Evolutionary conservation across 1,140 invertebrate genomes (phyloP).

Genomic region (Musca vetustissima): DNA sequence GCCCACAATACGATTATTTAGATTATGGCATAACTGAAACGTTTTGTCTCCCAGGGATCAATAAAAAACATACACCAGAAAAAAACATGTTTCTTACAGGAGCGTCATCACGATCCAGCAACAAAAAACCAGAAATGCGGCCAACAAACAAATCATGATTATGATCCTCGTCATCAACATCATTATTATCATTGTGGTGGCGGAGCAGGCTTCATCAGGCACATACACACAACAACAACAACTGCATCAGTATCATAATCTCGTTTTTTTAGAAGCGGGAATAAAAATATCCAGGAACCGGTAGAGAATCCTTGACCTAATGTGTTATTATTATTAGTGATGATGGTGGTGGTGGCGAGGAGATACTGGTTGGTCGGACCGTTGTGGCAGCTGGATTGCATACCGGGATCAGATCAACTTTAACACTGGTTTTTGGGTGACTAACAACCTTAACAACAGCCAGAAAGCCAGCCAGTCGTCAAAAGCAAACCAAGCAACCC

Average conservation of each 20-base stretch:
- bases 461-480: too few relatives aligned
- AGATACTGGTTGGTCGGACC: not conserved
- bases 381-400: not conserved
- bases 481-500: too few relatives aligned
- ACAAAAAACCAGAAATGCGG: slow-evolving; percentile 25
- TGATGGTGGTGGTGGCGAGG: not conserved
- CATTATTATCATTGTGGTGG: too few relatives aligned
- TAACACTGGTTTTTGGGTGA: too few relatives aligned
- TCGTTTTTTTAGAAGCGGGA: slow-evolving; percentile 29
- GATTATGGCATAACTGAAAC: too few relatives aligned
- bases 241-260: slow-evolving; percentile 27
- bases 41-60: too few relatives aligned
- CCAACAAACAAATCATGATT: slow-evolving; percentile 20
- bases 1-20: too few relatives aligned
- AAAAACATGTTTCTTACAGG: slow-evolving; percentile 50
- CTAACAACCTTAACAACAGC: too few relatives aligned
- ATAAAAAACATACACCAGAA: not conserved
- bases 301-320: slow-evolving; percentile 53
- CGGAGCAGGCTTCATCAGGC: not conserved
- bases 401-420: slow-evolving; percentile 4
- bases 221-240: not conserved
- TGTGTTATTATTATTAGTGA: slow-evolving; percentile 33
- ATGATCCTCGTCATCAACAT: too few relatives aligned
- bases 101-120: slow-evolving; percentile 35
- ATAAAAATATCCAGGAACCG: slow-evolving; percentile 44